Evolutionary conservation across 2,113 vertebrate species (phyloP), one percentile per base, ranked within the genome.

Genomic region (Anser brachyrhynchus): DNA sequence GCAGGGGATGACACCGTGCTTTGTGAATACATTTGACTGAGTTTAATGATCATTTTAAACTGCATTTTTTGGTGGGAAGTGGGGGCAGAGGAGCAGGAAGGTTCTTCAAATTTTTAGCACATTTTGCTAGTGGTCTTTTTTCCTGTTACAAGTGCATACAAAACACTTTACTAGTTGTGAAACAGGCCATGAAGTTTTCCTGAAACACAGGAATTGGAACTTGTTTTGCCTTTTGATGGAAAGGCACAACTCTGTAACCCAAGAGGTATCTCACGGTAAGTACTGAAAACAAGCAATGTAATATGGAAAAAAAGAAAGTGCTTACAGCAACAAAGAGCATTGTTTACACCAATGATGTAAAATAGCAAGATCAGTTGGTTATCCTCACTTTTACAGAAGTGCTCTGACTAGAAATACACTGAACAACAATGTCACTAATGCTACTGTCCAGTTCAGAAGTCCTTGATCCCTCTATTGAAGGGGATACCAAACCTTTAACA

Each of bases 211-310:
- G 49, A 84, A 76, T 2, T 25, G 75, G 84, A 77, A 84, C 67
- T 70, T 3, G 51, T 28, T 89, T 54, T 94, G 94, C 95, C 94
- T 95, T 96, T 74, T 4, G 3, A 37, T 61, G 77, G 95, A 95
- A 97, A 95, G 86, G 95, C 96, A 93, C 95, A 92, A 92, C 95
- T 95, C 95, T 89, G 88, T 89, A 90, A 90, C 91, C 96, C 75
- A 54, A 74, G 86, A 92, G 87, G 73, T 79, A 88, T 90, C 94
- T 90, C 90, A 28, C 85, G 90, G 92, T 52, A 76, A 91, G 92
- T 51, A 87, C 91, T 81, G 89, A 89, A 91, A 81, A 75, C 84
- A 71, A 86, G 90, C 97, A 91, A 93, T 35, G 85, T 41, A 35
- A 61, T 10, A 28, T 3, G 44, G 94, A 52, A 70, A 80, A 86